Evolutionary conservation across 2,113 vertebrate species (phyloP), one percentile per base, ranked within the genome.

Genomic region (Brachypteracias leptosomus): DNA sequence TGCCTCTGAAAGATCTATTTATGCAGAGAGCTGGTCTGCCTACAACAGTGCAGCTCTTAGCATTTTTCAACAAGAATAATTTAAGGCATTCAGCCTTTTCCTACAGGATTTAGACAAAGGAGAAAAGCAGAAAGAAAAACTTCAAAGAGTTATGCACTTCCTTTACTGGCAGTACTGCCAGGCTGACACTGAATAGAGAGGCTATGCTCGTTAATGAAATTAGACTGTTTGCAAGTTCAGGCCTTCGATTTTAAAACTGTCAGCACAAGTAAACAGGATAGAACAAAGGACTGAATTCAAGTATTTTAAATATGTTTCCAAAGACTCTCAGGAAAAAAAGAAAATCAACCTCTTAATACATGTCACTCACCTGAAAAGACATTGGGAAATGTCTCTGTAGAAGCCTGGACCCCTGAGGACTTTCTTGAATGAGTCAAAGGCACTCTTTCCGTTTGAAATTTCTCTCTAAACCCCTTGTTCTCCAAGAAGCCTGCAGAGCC

Each of bases 361-460:
- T 20, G 38, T 49, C 47, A 96, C 99, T 98, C 93, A 99, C 99
- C 99, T 96, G 98, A 98, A 94, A 99, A 99, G 58, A 99, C 97
- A 61, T 99, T 99, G 78, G 99, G 99, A 91, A 99, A 99, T 75
- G 98, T 94, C 20, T 98, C 98, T 7, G 98, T 93, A 38, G 98
- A 98, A 33, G 97, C 94, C 67, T 98, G 98, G 49, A 98, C 97
- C 77, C 97, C 98, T 42, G 99, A 98, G 31, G 97, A 97, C 90
- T 98, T 98, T 70, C 98, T 97, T 33, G 98, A 97, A 16, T 90
- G 93, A 87, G 95, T 98, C 21, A 98, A 96, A 63, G 98, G 97
- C 82, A 98, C 97, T 89, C 98, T 98, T 72, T 98, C 98, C 0
- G 96, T 94, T 65, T 97, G 78, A 54, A 92, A 66, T 75, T 88